Base-by-base conservation (phyloP, 2,113 vertebrate genomes). In the Pithys albifrons region DNA sequence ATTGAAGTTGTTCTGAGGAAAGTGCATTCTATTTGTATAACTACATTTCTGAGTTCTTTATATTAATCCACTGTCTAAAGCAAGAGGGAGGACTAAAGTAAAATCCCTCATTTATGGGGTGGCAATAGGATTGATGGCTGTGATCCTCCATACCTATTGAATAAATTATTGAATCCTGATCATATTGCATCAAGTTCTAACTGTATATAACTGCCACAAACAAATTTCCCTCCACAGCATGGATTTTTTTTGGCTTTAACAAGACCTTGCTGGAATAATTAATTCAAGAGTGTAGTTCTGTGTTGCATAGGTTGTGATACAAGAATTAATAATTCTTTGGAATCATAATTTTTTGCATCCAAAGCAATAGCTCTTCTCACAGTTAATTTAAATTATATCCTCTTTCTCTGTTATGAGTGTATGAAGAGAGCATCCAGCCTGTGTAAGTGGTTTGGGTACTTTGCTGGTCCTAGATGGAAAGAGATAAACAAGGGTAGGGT, bases 271-370 rank as follows among this genome's bases (percentile, higher is more conserved):
- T 93, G 80, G 62, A 93, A 58, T 78, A 71, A 59, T 72, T 85
- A 46, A 70, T 91, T 85, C 85, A 85, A 66, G 48, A 89, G 48
- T 93, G 77, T 94, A 90, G 37, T 72, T 83, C 73, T 85, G 35
- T 27, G 3, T 61, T 91, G 55, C 89, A 92, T 55, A 79, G 67
- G 45, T 93, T 35, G 6, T 64, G 75, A 93, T 67, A 89, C n/a
- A 91, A 78, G 79, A 91, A 95, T 95, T 90, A 82, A 80, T 86
- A 77, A 14, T 78, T 77, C 75, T 93, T 97, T 95, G 29, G 9
- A 89, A 85, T 70, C 3, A 28, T 33, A 59, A 16, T 80, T 96
- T 84, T 97, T 97, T 1, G 0, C 93, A 41, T 73, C 49, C 35
- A 64, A 72, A 89, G n/a, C 79, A 83, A 57, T 94, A 90, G 33